A percentile compares a stretch with the other conserved stretches of the same genome.
phyloP scores from a whole-genome alignment of 2,797 vertebrate genomes.

The Lutra lutra region DNA sequence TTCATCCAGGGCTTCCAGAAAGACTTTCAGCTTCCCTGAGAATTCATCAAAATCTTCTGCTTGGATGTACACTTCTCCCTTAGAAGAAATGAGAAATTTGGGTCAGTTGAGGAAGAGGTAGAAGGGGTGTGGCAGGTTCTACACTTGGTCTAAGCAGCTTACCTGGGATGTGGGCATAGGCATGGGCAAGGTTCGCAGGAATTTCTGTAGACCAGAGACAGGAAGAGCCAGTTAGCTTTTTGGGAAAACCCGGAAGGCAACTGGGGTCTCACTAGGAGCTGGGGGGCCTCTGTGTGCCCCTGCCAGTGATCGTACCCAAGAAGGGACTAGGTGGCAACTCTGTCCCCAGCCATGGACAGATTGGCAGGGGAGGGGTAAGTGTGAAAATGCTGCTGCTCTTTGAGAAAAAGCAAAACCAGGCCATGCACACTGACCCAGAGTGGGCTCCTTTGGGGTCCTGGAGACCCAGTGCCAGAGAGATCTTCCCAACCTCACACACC shows the following conservation, averaged over 20 bases:
- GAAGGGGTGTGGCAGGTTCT: neutral
- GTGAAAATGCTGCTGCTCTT: neutral
- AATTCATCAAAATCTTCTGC: neutral
- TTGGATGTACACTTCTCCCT: neutral
- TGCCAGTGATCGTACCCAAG: neutral
- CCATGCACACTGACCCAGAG: neutral
- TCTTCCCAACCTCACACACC: neutral
- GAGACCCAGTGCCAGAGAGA: neutral
- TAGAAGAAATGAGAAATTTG: neutral
- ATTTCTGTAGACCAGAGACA: neutral
- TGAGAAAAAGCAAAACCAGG: neutral
- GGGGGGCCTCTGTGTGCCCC: neutral
- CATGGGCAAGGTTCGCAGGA: neutral
- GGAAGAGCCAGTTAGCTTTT: neutral
- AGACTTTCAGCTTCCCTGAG: neutral
- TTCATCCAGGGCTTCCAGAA: neutral
- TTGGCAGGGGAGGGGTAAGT: neutral
- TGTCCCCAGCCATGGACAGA: neutral
- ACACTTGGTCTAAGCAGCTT: neutral
- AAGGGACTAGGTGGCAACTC: neutral
- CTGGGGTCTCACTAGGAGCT: neutral
- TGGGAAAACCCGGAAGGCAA: neutral
- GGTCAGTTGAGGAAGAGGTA: neutral
- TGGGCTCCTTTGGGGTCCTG: neutral
- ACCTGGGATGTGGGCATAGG: neutral